These are phyloP conservation scores for Ginglymostoma cirratum DNA, from an alignment of 2,113 vertebrate species.

Conservation along the genomic window DNA sequence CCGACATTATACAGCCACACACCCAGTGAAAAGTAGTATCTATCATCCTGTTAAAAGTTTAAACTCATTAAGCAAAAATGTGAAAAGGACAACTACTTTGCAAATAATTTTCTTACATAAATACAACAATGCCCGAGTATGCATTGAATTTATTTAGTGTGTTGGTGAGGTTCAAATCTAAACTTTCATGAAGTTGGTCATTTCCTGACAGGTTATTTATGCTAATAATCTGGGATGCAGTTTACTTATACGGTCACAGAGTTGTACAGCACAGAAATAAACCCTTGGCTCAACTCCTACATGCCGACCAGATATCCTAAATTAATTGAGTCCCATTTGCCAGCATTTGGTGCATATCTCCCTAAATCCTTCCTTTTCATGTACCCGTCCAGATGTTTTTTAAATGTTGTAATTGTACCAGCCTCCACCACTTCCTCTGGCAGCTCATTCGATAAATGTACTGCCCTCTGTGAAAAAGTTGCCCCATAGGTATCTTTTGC, in stretches of 20 bases:
- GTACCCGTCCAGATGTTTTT: too few species aligned
- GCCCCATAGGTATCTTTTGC: too few species aligned
- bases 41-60: neutral
- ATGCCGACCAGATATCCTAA: too few species aligned
- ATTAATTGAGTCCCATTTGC: too few species aligned
- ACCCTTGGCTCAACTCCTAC: too few species aligned
- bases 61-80: neutral
- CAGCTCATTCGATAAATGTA: too few species aligned
- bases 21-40: neutral
- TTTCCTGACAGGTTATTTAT: neutral
- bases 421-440: too few species aligned
- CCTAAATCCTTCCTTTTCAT: too few species aligned
- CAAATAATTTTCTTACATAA: neutral
- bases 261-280: too few species aligned
- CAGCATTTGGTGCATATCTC: too few species aligned
- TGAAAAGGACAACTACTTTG: neutral
- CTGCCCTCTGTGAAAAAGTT: too few species aligned
- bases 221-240: neutral
- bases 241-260: neutral
- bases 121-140: neutral
- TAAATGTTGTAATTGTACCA: too few species aligned
- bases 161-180: neutral
- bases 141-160: neutral
- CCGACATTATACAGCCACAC: neutral
- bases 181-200: neutral